phyloP scores from a whole-genome alignment of 2,888 invertebrate species.

The Phanerotoma sp. region DNA sequence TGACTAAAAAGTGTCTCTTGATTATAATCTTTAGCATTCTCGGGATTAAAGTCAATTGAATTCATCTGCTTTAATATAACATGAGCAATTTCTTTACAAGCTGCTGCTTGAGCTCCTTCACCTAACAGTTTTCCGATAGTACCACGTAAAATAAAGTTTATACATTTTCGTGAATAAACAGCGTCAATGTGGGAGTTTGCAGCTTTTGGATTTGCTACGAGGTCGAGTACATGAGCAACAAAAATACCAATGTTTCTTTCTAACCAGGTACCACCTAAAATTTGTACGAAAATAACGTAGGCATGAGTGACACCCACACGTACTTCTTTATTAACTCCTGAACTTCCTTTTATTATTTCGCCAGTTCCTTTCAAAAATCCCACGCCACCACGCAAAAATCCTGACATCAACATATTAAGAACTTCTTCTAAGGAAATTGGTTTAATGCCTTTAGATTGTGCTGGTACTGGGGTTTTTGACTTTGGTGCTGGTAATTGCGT shows the following conservation, averaged over 20 bases:
- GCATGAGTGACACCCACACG: slow-evolving; percentile 97
- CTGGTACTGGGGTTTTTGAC: slow-evolving; percentile 59
- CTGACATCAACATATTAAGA: slow-evolving; percentile 86
- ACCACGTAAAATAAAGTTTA: slow-evolving; percentile 90
- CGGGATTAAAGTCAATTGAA: slow-evolving; percentile 88
- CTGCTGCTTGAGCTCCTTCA: slow-evolving; percentile 95
- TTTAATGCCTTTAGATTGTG: slow-evolving; percentile 66
- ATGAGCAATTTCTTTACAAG: slow-evolving; percentile 90
- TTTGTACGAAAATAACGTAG: slow-evolving; percentile 92
- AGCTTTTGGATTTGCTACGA: slow-evolving; percentile 94
- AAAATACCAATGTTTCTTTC: slow-evolving; percentile 87
- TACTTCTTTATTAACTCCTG: slow-evolving; percentile 91
- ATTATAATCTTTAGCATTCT: slow-evolving; percentile 88
- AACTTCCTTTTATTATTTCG: slow-evolving; percentile 94
- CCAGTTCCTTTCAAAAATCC: slow-evolving; percentile 91
- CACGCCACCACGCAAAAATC: slow-evolving; percentile 91
- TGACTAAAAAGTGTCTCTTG: slow-evolving; percentile 90
- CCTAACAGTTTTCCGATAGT: slow-evolving; percentile 92
- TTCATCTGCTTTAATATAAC: slow-evolving; percentile 95
- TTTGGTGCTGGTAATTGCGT: slow-evolving; percentile 72
- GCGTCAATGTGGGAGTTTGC: slow-evolving; percentile 97
- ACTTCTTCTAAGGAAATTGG: slow-evolving; percentile 87
- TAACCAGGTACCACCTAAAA: slow-evolving; percentile 92
- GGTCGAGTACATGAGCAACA: slow-evolving; percentile 85
- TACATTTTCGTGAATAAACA: slow-evolving; percentile 96